These are phyloP conservation scores for Caiman crocodilus DNA, from an alignment of 2,797 vertebrate genomes.

Conservation along the genomic window DNA sequence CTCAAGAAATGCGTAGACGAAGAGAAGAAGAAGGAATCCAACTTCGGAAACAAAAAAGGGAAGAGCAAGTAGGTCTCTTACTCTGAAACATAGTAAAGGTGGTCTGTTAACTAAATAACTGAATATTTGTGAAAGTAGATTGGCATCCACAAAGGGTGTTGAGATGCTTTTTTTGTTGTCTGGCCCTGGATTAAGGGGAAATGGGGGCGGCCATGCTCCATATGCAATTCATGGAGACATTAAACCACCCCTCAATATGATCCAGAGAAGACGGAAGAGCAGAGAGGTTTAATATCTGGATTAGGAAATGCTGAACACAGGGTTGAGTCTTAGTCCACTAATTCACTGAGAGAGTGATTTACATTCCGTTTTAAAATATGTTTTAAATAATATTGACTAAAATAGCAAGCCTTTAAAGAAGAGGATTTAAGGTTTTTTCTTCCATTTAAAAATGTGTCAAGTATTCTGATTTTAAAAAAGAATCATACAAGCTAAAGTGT, in stretches of 20 bases:
- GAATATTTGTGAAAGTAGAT: background rate
- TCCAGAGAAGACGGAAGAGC: background rate
- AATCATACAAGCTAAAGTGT: background rate
- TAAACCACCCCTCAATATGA: rapidly evolving
- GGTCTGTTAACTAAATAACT: background rate
- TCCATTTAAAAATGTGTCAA: background rate
- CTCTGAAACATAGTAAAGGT: background rate
- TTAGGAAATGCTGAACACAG: background rate
- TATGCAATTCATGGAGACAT: background rate
- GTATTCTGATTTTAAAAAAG: background rate
- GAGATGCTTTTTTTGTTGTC: background rate
- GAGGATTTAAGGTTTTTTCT: background rate
- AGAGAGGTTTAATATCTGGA: background rate
- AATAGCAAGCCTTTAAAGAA: background rate
- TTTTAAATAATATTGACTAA: background rate
- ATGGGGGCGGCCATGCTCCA: background rate
- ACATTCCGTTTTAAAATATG: background rate
- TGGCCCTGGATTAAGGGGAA: no score
- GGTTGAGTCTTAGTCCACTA: background rate
- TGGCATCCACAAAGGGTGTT: background rate
- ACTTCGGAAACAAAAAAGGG: slow-evolving; percentile 93
- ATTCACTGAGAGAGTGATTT: background rate
- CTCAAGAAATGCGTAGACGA: slow-evolving; percentile 93
- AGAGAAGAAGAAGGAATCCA: slow-evolving; percentile 95
- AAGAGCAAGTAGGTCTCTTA: slow-evolving; percentile 87